Evolutionary conservation across 2,888 invertebrate genomes (phyloP), one percentile per base, ranked within the genome.

Genomic region (Drosophila pullipes): DNA sequence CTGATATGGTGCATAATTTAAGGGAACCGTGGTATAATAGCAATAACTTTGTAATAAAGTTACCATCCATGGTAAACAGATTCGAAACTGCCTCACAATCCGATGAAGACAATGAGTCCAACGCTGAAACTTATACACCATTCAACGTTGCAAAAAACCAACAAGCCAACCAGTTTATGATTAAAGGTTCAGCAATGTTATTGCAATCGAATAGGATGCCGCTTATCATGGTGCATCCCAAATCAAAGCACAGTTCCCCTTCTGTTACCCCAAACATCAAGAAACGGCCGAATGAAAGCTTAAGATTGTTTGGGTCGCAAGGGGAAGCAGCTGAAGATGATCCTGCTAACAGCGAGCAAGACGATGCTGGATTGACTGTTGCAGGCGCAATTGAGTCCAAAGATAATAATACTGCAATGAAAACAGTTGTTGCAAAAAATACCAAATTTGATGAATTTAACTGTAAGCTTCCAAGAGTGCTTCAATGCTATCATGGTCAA

Each of bases 401-500:
- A 10, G 7, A 18, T 22, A 28, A 28, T 13, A 22, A 44, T 41
- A 13, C 11, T 5, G 35, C 6, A 41, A n/a, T 13, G 0, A 16
- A 33, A 16, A 5, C 30, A 4, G 31, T 4, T 53, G 2, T 25
- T 16, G 39, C 18, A 7, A 16, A 39, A 1, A 30, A 31, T 6
- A 1, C 0, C 1, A 41, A 31, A 16, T 13, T 30, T 28, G 25
- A 18, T 3, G 33, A 69, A 37, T 28, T 44, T 10, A 18, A 54
- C 3, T 3, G 7, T 1, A 50, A 31, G 2, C 6, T 31, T 33
- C 2, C 18, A 28, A 4, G 69, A 68, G 31, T 3, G 62, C 6
- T 70, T 62, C 69, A 65, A 31, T 54, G 63, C 50, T 76, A 60
- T 53, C 67, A 62, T 0, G 63, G 64, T 0, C 61, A 70, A n/a